These are phyloP conservation scores for Ciconia stormi DNA, from an alignment of 2,113 vertebrate species.

Conservation along the genomic window DNA sequence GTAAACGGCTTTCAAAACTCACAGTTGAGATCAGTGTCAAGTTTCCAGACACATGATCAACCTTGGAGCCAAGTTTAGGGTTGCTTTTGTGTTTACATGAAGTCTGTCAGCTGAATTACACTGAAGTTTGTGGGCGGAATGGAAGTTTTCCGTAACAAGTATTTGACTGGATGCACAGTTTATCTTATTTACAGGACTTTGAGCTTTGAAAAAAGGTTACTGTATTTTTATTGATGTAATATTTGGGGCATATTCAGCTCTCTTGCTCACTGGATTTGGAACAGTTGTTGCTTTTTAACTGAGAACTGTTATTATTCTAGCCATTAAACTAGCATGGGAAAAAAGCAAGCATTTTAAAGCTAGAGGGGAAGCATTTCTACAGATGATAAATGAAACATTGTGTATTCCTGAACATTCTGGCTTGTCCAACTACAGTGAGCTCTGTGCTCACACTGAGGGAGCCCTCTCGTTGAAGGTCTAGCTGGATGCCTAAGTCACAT, in stretches of 20 bases:
- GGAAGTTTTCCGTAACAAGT: constrained; percentile 20
- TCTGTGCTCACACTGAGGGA: neutral
- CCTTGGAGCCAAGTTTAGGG: constrained; percentile 10
- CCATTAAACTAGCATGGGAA: neutral
- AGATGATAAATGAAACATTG: neutral
- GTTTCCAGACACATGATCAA: neutral
- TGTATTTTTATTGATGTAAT: neutral
- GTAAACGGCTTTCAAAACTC: neutral
- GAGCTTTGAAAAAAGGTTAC: neutral
- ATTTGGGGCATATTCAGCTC: neutral
- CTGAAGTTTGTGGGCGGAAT: neutral
- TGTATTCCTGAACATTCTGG: neutral
- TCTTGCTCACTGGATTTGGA: neutral
- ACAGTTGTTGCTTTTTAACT: neutral
- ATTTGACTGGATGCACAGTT: neutral
- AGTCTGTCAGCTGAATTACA: neutral
- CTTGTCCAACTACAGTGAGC: neutral
- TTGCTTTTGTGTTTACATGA: constrained; percentile 37
- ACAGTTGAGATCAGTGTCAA: neutral
- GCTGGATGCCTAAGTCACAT: neutral
- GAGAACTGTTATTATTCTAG: neutral
- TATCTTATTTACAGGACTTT: constrained; percentile 28
- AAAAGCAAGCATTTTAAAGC: neutral
- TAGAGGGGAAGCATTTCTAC: neutral
- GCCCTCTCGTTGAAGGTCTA: neutral